Percentiles rank a stretch among this genome's conserved stretches.
phyloP scores from a whole-genome alignment of 2,797 vertebrate species.

The Pseudochirops corinnae region DNA sequence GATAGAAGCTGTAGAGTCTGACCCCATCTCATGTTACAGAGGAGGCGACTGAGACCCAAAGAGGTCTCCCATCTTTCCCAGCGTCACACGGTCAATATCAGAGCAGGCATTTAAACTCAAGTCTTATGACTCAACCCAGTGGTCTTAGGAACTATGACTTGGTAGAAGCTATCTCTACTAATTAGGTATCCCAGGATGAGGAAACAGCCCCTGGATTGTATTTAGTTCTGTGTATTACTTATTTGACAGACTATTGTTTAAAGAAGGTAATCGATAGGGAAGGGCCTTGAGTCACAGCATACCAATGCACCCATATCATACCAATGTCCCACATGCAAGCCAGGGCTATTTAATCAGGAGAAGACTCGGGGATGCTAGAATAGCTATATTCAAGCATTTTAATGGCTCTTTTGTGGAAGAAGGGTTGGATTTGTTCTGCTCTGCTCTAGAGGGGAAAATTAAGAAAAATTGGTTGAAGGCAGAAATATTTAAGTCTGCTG shows the following conservation, averaged over 20 bases:
- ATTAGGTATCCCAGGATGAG: neutral
- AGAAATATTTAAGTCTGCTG: neutral
- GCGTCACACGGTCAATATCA: neutral
- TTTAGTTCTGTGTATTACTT: neutral
- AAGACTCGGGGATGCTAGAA: neutral
- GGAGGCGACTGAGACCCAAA: neutral
- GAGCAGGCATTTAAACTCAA: neutral
- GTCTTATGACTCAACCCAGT: neutral
- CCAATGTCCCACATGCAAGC: neutral
- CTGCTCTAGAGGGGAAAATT: neutral
- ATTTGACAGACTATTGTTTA: neutral
- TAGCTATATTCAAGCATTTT: neutral
- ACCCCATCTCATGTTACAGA: neutral
- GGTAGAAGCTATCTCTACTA: neutral
- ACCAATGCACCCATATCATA: neutral
- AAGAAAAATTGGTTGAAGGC: neutral
- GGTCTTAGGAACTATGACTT: neutral
- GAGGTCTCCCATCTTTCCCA: neutral
- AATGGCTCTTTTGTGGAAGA: neutral
- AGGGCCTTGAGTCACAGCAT: neutral
- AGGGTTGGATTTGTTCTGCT: neutral
- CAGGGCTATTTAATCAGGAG: neutral
- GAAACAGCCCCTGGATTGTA: neutral
- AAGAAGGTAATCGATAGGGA: neutral
- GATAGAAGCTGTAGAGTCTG: neutral